phyloP scores from a whole-genome alignment of 2,888 invertebrate genomes.

The Antheraea assamensis region DNA sequence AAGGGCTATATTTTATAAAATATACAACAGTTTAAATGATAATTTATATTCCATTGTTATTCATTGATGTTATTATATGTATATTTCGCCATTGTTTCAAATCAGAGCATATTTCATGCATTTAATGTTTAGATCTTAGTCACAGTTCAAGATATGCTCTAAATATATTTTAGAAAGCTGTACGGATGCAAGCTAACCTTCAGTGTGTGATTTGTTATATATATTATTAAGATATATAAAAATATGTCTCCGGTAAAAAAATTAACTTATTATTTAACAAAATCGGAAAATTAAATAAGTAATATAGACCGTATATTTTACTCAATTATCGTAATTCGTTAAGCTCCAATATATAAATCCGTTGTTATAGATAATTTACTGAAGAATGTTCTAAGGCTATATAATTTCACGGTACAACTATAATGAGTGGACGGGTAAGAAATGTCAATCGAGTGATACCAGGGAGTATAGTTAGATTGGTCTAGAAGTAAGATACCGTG shows the following conservation, averaged over 20 bases:
- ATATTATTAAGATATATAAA: neutral
- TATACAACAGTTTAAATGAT: slow-evolving; percentile 82
- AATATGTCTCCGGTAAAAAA: neutral
- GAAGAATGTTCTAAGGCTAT: neutral
- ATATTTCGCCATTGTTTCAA: slow-evolving; percentile 83
- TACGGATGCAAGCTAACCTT: neutral
- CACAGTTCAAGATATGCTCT: slow-evolving; percentile 44
- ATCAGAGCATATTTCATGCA: slow-evolving; percentile 83
- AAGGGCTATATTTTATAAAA: slow-evolving; percentile 80
- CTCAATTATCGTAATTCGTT: neutral
- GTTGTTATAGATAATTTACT: neutral
- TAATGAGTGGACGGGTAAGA: neutral
- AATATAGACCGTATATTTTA: neutral
- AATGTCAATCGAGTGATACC: neutral
- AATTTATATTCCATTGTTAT: slow-evolving; percentile 83
- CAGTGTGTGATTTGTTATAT: neutral
- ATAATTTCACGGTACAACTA: neutral
- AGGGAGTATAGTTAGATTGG: neutral
- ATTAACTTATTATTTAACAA: neutral
- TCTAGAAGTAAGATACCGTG: neutral
- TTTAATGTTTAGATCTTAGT: slow-evolving; percentile 71
- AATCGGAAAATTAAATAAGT: neutral
- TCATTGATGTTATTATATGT: slow-evolving; percentile 83
- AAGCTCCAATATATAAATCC: neutral
- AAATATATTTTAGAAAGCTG: neutral